Base-by-base conservation (phyloP, 1,140 invertebrate genomes). In the Sogatella furcifera region DNA sequence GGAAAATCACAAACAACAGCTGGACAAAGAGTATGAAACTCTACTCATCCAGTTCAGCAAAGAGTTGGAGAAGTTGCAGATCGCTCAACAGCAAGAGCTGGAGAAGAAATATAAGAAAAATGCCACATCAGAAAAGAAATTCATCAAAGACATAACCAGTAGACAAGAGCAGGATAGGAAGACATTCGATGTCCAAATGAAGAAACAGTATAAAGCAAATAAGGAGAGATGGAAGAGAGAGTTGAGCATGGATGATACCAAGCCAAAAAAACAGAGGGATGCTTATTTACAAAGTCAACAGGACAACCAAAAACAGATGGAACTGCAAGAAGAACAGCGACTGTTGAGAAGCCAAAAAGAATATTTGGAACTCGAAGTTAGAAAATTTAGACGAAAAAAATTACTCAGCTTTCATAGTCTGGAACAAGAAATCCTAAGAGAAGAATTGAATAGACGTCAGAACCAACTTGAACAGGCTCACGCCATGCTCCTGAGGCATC, bases 211-310 rank as follows among this genome's bases (percentile, higher is more conserved):
- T 77, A 99, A 99, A 76, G 86, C 86, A 49, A 97, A 93, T 72
- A 98, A 98, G 77, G 97, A 99, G 72, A 78, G 91, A 68, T 94
- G 92, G 86, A 98, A 94, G 83, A 84, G 89, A 71, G 92, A 95
- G 74, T 79, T 97, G 42, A 90, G 86, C 53, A 86, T 92, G 75
- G 90, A 94, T 71, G 90, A 92, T 71, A 85, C 88, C 31, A 95
- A 92, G 63, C 91, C 93, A 15, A 96, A 95, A 76, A 81, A 92
- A 68, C 90, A 94, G 74, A 80, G 90, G 66, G 94, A 97, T 71
- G 90, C 92, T 52, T 57, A 63, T 19, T 72, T 72, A 63, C 85
- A 84, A 70, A 83, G 83, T 69, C 93, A 96, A 69, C 98, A 98
- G 74, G 92, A 97, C 70, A 89, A 85, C 76, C 76, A 97, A 65